Evolutionary conservation across 2,888 invertebrate species (phyloP).

Genomic region (Oconnorella tubifera): DNA sequence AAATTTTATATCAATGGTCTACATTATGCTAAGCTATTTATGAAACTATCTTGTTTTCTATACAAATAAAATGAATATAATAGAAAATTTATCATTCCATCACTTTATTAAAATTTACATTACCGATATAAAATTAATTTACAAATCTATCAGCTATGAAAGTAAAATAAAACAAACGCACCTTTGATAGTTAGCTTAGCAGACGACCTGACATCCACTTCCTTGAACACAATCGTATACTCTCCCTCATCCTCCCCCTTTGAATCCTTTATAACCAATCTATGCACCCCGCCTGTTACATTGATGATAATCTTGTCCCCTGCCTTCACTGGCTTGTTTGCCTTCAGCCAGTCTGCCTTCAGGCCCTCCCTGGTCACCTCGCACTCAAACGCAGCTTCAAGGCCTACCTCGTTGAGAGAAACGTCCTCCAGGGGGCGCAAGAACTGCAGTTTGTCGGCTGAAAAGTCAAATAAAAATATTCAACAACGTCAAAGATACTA

Average conservation of each 20-base stretch:
- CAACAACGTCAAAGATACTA: no score
- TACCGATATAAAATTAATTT: no score
- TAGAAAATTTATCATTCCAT: no score
- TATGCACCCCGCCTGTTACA: constrained; percentile 61
- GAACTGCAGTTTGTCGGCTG: constrained; percentile 44
- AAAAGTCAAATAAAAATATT: no score
- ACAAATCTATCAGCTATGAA: not conserved
- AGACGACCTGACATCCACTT: constrained; percentile 42
- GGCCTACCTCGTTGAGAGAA: constrained; percentile 42
- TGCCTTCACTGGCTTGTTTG: constrained; percentile 25
- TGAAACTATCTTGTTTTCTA: no score
- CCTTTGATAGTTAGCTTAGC: constrained; percentile 48
- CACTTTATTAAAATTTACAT: no score
- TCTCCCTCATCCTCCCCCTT: constrained; percentile 61
- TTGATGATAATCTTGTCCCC: constrained; percentile 30
- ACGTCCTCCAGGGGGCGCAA: constrained; percentile 47
- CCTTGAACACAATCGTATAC: constrained; percentile 38
- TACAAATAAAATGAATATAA: no score
- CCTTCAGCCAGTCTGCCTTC: constrained; percentile 69
- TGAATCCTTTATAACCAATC: constrained; percentile 78
- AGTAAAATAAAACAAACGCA: constrained; percentile 20
- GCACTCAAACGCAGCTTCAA: constrained; percentile 64
- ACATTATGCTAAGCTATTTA: no score
- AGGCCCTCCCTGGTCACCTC: constrained; percentile 76
- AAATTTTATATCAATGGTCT: no score